phyloP scores from a whole-genome alignment of 2,888 invertebrate species.

The Ormyrus pomaceus region DNA sequence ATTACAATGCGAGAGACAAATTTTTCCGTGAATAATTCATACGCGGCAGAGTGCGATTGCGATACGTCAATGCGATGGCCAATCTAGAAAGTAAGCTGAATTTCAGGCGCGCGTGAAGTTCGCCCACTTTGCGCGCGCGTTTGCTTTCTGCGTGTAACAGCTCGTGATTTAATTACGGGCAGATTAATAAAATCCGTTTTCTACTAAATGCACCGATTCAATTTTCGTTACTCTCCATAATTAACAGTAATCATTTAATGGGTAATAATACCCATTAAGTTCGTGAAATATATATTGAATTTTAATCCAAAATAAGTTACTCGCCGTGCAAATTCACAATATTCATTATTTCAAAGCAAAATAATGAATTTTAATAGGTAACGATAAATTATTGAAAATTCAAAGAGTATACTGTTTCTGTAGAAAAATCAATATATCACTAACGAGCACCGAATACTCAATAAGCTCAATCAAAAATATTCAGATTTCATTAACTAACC shows the following conservation, averaged over 20 bases:
- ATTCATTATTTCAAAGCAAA: no score
- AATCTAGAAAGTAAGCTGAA: conserved; percentile 48
- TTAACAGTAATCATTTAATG: no score
- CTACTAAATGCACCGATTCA: no score
- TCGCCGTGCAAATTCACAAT: no score
- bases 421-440: background rate
- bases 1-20: conserved; percentile 54
- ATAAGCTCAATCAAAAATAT: background rate
- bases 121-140: background rate
- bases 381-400: no score
- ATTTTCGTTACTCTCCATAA: no score
- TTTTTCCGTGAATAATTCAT: conserved; percentile 54
- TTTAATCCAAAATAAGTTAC: no score
- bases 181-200: no score
- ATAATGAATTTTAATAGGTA: no score
- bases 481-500: background rate
- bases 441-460: background rate
- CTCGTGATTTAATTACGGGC: background rate
- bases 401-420: no score
- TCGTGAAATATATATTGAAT: no score
- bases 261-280: no score
- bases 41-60: background rate
- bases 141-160: conserved; percentile 1
- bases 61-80: background rate
- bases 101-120: conserved; percentile 23